phyloP scores from a whole-genome alignment of 2,888 invertebrate genomes.

The Macaria liturata region DNA sequence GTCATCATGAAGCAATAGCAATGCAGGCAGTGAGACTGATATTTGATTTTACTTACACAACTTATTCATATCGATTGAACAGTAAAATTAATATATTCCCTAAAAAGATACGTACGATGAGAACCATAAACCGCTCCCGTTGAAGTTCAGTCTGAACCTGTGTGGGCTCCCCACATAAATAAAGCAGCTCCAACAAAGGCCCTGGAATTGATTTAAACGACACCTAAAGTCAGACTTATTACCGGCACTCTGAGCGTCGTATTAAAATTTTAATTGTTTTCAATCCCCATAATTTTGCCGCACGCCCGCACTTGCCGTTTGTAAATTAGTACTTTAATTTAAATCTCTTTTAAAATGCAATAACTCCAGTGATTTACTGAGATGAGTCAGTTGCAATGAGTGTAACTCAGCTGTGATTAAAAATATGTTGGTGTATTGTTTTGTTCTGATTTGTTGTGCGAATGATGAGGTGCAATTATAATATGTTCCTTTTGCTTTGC shows the following conservation, averaged over 20 bases:
- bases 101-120: too few relatives aligned
- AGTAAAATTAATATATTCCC: too few relatives aligned
- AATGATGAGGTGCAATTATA: too few relatives aligned
- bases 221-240: conserved; percentile 54
- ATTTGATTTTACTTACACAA: too few relatives aligned
- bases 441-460: conserved; percentile 5
- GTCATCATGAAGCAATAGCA: too few relatives aligned
- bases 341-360: conserved; percentile 33
- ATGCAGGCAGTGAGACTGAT: too few relatives aligned
- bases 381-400: conserved; percentile 20
- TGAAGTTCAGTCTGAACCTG: not conserved
- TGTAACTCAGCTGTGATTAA: conserved; percentile 11
- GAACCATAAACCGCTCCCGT: not conserved
- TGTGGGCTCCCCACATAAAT: conserved; percentile 14
- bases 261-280: conserved; percentile 69
- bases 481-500: too few relatives aligned
- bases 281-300: conserved; percentile 57
- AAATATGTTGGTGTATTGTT: conserved; percentile 7
- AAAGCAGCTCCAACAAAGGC: conserved; percentile 30
- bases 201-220: conserved; percentile 51
- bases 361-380: conserved; percentile 24
- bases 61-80: too few relatives aligned
- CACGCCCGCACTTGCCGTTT: conserved; percentile 29
- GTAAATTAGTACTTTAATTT: conserved; percentile 33
- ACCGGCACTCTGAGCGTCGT: conserved; percentile 41